Evolutionary conservation across 2,113 vertebrate genomes (phyloP), one percentile per base, ranked within the genome.

Genomic region (Microtus pennsylvanicus): DNA sequence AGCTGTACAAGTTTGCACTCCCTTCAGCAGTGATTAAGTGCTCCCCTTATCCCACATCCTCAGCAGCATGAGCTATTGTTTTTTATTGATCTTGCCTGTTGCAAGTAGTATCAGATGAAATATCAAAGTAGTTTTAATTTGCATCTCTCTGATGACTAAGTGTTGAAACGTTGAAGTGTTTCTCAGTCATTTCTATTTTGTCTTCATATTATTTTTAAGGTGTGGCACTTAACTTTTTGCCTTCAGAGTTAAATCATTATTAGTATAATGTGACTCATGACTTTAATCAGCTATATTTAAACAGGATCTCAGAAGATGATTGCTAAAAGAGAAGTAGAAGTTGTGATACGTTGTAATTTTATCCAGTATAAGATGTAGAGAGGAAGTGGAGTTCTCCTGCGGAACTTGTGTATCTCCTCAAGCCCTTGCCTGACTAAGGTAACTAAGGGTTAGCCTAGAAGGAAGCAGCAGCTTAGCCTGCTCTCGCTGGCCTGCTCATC

Each of bases 191-290:
- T 42, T 24, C 55, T 28, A 11, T 16, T 61, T 61, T 13, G 38
- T 82, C 80, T 61, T 67, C 77, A 89, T 65, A 52, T 93, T 91
- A 89, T 16, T 85, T 94, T 47, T 90, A 55, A 52, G 55, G 21
- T n/a, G 28, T 55, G 45, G 7, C 22, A 74, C 13, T 88, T 58
- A 87, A 2, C 42, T 19, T 94, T 92, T 92, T 93, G 38, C 52
- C 69, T 94, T 92, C 74, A 85, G 61, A 87, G 45, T 74, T 94
- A 42, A 91, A 94, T 76, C 70, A 74, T 45, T 88, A 83, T 87
- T 69, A 94, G 61, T 10, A 52, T 77, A 87, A 38, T 42, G 33
- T 33, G 55, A 88, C 89, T 30, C 35, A 3, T 47, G 70, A 38
- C n/a, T 69, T 30, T 78, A 81, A 67, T 30, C 70, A 5, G 42